Conservation (phyloP, 1,140 invertebrate species). For the Lysiphlebus fabarum region DNA sequence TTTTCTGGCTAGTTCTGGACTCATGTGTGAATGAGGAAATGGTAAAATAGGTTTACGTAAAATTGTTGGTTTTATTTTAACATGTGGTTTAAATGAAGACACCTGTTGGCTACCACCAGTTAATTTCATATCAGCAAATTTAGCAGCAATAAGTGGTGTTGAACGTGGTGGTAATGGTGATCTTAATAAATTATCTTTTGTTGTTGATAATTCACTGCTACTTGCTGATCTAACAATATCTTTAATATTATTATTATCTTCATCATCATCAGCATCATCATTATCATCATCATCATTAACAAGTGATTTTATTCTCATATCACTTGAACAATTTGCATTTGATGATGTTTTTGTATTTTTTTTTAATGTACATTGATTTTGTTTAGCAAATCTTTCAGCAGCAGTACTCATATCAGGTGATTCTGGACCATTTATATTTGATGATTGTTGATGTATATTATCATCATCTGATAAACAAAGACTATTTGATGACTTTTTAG, state of each 20-base stretch:
- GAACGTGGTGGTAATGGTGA: constrained; percentile 59
- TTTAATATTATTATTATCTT: constrained; percentile 33
- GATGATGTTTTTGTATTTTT: constrained; percentile 63
- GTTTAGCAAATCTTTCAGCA: constrained; percentile 71
- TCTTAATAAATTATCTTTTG: constrained; percentile 31
- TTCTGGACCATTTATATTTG: constrained; percentile 55
- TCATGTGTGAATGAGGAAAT: constrained; percentile 49
- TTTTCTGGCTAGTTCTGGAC: constrained; percentile 49
- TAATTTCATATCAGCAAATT: constrained; percentile 61
- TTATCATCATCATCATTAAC: constrained; percentile 15
- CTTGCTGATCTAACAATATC: constrained; percentile 47
- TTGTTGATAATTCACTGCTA: constrained; percentile 42
- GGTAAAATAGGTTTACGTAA: constrained; percentile 67
- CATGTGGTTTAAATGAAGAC: constrained; percentile 65
- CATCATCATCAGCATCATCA: constrained; percentile 29
- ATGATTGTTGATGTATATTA: constrained; percentile 30
- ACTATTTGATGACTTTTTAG: constrained; percentile 53
- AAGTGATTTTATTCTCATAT: constrained; percentile 24
- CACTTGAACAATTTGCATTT: constrained; percentile 16
- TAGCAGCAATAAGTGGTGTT: constrained; percentile 59
- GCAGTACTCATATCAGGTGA: constrained; percentile 70
- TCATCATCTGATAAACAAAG: constrained; percentile 51
- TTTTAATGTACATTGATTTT: constrained; percentile 79
- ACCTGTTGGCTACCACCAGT: constrained; percentile 54
- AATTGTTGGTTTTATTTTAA: constrained; percentile 72